These are phyloP conservation scores for Hyppa rectilinea DNA, from an alignment of 2,888 invertebrate genomes.

Conservation along the genomic window DNA sequence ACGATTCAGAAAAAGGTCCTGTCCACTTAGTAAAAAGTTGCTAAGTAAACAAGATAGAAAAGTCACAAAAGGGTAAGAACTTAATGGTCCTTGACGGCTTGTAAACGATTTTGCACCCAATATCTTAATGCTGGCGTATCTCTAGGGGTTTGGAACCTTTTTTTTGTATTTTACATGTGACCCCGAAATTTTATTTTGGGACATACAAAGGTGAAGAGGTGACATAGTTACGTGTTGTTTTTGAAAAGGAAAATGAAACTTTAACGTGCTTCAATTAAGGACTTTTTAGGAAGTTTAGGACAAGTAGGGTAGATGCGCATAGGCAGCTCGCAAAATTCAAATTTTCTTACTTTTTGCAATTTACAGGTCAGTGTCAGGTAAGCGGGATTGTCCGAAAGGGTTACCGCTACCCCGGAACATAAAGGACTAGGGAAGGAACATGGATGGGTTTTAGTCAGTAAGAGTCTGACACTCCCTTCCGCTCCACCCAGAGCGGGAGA, in stretches of 20 bases:
- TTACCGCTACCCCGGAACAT: no score
- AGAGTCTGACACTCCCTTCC: no score
- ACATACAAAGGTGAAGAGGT: background rate
- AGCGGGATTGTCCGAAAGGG: no score
- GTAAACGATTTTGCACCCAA: constrained; percentile 26
- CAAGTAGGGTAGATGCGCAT: no score
- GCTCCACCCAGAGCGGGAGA: no score
- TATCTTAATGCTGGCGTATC: constrained; percentile 11
- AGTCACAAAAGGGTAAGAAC: constrained; percentile 28
- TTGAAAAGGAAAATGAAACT: background rate
- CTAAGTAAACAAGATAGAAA: constrained; percentile 5
- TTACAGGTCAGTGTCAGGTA: no score
- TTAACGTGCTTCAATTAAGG: background rate
- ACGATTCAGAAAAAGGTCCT: background rate
- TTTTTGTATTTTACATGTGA: background rate
- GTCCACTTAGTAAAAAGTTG: background rate
- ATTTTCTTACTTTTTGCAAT: no score
- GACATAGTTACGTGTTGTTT: constrained; percentile 5
- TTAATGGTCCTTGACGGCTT: constrained; percentile 10
- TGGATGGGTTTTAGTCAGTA: no score
- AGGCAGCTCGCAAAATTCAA: no score
- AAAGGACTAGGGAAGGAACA: no score
- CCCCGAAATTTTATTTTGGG: background rate
- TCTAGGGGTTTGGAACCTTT: background rate
- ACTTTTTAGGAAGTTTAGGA: no score